A percentile compares a stretch with the other conserved stretches of the same genome.
Evolutionary conservation across 2,797 vertebrate genomes (phyloP).

Genomic region (Antennarius maculatus): DNA sequence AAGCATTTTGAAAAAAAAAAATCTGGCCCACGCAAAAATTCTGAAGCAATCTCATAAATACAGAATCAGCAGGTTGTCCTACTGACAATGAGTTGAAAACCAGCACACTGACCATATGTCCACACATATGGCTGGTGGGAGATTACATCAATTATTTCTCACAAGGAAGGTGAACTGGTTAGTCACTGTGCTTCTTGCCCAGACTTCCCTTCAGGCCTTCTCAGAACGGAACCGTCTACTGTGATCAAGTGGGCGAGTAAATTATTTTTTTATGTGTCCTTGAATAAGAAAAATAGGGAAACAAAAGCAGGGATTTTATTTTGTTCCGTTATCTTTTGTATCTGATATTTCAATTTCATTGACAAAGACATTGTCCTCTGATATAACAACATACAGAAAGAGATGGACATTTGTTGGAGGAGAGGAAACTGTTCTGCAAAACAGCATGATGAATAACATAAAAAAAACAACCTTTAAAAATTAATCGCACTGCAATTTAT

Average conservation of each 20-base stretch:
- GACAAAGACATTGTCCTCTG: conserved; percentile 4
- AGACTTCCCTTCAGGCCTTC: background rate
- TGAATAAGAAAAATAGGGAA: background rate
- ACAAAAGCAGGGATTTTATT: background rate
- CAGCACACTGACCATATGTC: conserved; percentile 56
- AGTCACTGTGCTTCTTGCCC: conserved; percentile 2
- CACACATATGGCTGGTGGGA: conserved; percentile 55
- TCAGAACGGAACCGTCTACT: background rate
- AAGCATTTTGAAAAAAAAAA: no score
- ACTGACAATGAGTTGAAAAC: conserved; percentile 18
- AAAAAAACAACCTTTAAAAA: conserved; percentile 19
- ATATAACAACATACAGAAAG: conserved; percentile 14
- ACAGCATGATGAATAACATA: conserved; percentile 1
- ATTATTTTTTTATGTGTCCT: background rate
- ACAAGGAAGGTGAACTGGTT: conserved; percentile 35
- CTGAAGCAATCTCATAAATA: no score
- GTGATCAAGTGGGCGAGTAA: background rate
- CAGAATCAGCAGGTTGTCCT: conserved; percentile 17
- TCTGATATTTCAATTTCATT: background rate
- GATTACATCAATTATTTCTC: conserved; percentile 68
- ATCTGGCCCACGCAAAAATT: no score
- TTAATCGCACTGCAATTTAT: conserved; percentile 14
- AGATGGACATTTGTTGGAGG: conserved; percentile 5
- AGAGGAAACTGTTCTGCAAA: conserved; percentile 7
- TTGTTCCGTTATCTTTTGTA: background rate